Evolutionary conservation across 2,797 vertebrate species (phyloP).

Genomic region (Ptychobarbus kaznakovi): DNA sequence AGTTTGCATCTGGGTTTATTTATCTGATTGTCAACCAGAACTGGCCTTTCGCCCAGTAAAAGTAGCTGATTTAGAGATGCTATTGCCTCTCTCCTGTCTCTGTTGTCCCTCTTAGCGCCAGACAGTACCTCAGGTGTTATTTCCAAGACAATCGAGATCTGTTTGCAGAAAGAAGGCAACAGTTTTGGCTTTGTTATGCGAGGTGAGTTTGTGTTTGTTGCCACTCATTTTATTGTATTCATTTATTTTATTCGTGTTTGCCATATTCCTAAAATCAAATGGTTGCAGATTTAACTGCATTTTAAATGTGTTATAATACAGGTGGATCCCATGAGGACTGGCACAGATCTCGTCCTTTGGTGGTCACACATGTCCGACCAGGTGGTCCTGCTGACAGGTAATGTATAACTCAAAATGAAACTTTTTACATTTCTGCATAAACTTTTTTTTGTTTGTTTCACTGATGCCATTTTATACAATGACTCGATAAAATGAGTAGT

Average conservation of each 20-base stretch:
- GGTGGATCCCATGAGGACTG: conserved; percentile 94
- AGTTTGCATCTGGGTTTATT: conserved; percentile 47
- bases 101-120: conserved; percentile 76
- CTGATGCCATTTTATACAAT: no score
- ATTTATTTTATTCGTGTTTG: neutral
- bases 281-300: neutral
- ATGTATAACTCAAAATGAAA: no score
- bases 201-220: conserved; percentile 78
- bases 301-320: conserved; percentile 62
- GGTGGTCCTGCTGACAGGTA: conserved; percentile 97
- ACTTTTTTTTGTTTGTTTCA: no score
- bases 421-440: no score
- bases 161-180: conserved; percentile 93
- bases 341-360: conserved; percentile 91
- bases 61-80: conserved; percentile 45
- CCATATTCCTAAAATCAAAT: conserved; percentile 4
- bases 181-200: conserved; percentile 97
- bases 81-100: conserved; percentile 39
- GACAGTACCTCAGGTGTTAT: conserved; percentile 89
- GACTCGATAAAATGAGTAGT: no score
- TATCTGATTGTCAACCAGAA: conserved; percentile 22
- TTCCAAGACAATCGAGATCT: conserved; percentile 95
- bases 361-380: conserved; percentile 91
- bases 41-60: conserved; percentile 36
- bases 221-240: neutral